phyloP scores from a whole-genome alignment of 2,113 vertebrate genomes.

The Elephas maximus region DNA sequence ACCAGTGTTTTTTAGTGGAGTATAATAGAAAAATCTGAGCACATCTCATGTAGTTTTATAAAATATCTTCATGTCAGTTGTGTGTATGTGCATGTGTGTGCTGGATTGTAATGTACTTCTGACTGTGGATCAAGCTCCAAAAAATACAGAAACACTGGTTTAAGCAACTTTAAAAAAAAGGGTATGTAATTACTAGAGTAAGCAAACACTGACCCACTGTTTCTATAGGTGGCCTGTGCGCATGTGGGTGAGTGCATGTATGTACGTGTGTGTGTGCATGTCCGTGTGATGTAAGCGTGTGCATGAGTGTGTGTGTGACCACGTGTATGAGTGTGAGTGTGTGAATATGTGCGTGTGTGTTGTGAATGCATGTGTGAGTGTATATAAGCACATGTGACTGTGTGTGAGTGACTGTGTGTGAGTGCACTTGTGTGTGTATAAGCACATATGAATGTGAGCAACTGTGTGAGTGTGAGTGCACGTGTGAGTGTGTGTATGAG shows the following conservation, averaged over 20 bases:
- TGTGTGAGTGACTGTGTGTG: background rate
- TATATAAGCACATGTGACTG: background rate
- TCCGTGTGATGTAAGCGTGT: background rate
- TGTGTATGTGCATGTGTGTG: background rate
- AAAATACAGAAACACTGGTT: background rate
- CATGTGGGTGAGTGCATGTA: background rate
- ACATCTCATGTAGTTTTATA: background rate
- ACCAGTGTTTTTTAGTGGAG: conserved; percentile 13
- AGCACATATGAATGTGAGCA: background rate
- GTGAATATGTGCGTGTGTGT: too few species aligned
- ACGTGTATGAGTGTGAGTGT: background rate
- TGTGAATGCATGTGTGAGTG: background rate
- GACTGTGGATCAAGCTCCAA: background rate
- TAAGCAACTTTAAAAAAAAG: background rate
- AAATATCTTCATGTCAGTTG: background rate
- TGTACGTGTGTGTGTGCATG: background rate
- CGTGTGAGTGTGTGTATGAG: background rate
- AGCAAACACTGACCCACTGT: background rate
- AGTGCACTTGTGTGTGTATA: background rate
- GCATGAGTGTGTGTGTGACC: background rate
- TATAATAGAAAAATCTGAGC: conserved; percentile 3
- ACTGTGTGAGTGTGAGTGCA: background rate
- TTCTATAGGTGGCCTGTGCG: background rate
- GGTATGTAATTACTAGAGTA: background rate
- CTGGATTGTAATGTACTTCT: background rate